Evolutionary conservation across 92 coral and sea anemone genomes (phyloP), one percentile per base, ranked within the genome.

Genomic region (Virgularia gustaviana): DNA sequence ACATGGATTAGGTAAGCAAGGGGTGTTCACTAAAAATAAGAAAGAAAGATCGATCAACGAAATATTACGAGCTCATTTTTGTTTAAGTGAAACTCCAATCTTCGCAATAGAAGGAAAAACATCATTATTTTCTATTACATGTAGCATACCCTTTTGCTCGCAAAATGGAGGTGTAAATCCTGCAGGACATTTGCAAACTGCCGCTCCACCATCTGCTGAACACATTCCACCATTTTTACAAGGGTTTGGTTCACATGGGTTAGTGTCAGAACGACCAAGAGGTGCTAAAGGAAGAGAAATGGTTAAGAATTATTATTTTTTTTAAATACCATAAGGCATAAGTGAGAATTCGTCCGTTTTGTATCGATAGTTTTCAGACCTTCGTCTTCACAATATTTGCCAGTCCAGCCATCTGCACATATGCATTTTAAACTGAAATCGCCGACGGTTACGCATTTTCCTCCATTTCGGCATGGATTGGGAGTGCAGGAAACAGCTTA

Each of bases 151-250:
- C 47, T 47, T 30, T 6, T 34, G 49, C 28, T 66, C 73, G 30
- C 73, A 66, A 15, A 77, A 52, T 11, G 77, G 80, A 32, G 87
- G 85, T 64, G 65, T 79, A 67, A 78, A 86, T 32, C 81, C 79
- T 41, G 65, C 79, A 16, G 38, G 74, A 42, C 87, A 86, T 36
- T 39, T 44, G 68, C 97, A 90, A 38, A 79, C 86, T 35, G 82
- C 88, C 25, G 66, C 52, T 12, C 85, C 81, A 4, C 75, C 74
- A 53, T 54, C 83, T 55, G 85, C 83, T 47, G 64, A 74, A 71
- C 97, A 90, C 2, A 81, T 47, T 7, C 97, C 95, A 16, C 95
- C 90, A 61, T 88, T 68, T 35, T 73, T 75, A 56, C 97, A 90
- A 3, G 97, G 97, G 49, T 85, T 90, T 0, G 97, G 97, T 18